A percentile compares a stretch with the other conserved stretches of the same genome.
phyloP scores from a whole-genome alignment of 2,113 vertebrate genomes.

The Hypomesus transpacificus region DNA sequence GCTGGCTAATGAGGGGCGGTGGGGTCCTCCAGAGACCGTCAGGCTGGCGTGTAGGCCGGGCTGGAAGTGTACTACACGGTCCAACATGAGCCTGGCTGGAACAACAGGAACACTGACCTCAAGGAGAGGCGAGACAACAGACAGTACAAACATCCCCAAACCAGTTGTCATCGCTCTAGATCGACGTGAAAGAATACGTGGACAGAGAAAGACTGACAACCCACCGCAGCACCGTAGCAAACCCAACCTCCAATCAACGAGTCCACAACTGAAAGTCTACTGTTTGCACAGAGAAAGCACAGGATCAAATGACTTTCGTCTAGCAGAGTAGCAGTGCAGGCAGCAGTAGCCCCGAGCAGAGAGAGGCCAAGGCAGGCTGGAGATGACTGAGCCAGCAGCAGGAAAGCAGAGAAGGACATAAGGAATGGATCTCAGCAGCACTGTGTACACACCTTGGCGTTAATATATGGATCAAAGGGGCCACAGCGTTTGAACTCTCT shows the following conservation, averaged over 20 bases:
- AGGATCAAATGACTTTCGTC: too few species aligned
- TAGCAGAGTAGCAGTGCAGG: too few species aligned
- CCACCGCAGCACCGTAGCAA: too few species aligned
- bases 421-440: slow-evolving; percentile 41
- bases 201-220: too few species aligned
- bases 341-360: too few species aligned
- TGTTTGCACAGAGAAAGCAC: too few species aligned
- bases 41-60: too few species aligned
- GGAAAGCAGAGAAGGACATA: slow-evolving; percentile 45
- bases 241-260: too few species aligned
- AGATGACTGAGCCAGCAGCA: slow-evolving; percentile 15
- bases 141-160: neutral
- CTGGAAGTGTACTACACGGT: neutral
- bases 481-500: slow-evolving; percentile 99
- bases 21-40: neutral
- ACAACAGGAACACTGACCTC: neutral
- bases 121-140: neutral
- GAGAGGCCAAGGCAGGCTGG: neutral
- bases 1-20: neutral
- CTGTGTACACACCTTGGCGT: slow-evolving; percentile 99
- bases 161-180: neutral
- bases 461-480: slow-evolving; percentile 99
- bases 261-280: too few species aligned
- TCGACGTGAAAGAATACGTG: too few species aligned
- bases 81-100: neutral